phyloP scores from a whole-genome alignment of 1,140 invertebrate species.

The Gonatopus flavifemur region DNA sequence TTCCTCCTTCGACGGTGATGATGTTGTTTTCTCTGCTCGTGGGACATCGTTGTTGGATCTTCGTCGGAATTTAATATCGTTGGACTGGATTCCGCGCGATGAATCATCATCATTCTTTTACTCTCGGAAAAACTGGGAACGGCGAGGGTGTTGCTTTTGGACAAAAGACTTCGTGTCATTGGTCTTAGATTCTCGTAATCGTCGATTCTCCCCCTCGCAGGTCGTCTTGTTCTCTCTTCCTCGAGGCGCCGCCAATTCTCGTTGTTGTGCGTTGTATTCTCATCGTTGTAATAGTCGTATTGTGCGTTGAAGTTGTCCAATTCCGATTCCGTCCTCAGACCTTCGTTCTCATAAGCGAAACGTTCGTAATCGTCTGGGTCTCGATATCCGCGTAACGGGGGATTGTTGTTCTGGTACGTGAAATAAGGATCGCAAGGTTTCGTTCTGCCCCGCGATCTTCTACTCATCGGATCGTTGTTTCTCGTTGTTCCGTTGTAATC shows the following conservation, averaged over 20 bases:
- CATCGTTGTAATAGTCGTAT: slow-evolving; percentile 28
- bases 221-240: too few relatives aligned
- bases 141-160: neutral
- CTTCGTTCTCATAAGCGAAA: slow-evolving; percentile 12
- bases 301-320: neutral
- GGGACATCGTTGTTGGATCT: slow-evolving; percentile 33
- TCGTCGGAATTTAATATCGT: slow-evolving; percentile 44
- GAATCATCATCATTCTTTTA: slow-evolving; percentile 26
- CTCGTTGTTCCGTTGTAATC: neutral
- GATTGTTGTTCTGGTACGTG: slow-evolving; percentile 36
- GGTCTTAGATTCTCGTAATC: slow-evolving; percentile 22
- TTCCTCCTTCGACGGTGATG: slow-evolving; percentile 39
- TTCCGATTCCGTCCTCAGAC: slow-evolving; percentile 16
- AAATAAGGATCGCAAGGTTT: slow-evolving; percentile 2
- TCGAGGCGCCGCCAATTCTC: too few relatives aligned
- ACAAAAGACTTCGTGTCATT: too few relatives aligned
- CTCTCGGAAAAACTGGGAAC: slow-evolving; percentile 31
- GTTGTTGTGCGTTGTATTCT: slow-evolving; percentile 30
- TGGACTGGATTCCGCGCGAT: slow-evolving; percentile 48
- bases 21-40: slow-evolving; percentile 26
- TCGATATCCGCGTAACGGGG: too few relatives aligned
- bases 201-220: slow-evolving; percentile 10
- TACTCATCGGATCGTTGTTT: slow-evolving; percentile 28
- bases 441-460: slow-evolving; percentile 10
- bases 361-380: slow-evolving; percentile 36